Evolutionary conservation across 2,888 invertebrate species (phyloP), one percentile per base, ranked within the genome.

Genomic region (Clusia tigrina): DNA sequence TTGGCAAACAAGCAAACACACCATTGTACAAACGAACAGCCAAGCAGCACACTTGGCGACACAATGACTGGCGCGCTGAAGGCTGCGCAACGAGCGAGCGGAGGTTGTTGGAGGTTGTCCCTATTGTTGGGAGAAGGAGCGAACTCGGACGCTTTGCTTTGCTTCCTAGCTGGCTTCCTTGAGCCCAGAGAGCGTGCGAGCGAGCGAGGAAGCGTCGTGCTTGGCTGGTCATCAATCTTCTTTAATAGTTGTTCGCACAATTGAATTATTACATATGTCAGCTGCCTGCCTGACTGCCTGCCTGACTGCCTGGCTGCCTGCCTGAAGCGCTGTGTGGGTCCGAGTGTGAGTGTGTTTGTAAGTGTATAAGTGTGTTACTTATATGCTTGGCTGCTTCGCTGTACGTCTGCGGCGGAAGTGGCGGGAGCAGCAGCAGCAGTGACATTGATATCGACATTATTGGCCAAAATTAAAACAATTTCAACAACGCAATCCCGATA

Each of bases 211-310:
- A 53, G 37, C 56, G 53, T 62, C 56, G 59, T 66, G 62, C 63
- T n/a, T n/a, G n/a, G 70, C 66, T 69, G 73, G 66, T 77, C 78
- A 79, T 79, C 79, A 79, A 79, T 79, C 79, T 79, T 79, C 69
- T 75, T 78, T 78, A 78, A 78, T 78, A 78, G 78, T 78, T 74
- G 73, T 78, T 75, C 76, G 76, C 74, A 77, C 78, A 77, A 78
- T 77, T 79, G 79, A 79, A 78, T 78, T 79, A 79, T 76, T 77
- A 74, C 77, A 75, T 74, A 76, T 78, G 76, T 78, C 79, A 79
- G 78, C 77, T 77, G 77, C 71, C 73, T 69, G 69, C 72, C 74
- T 24, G 20, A 38, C 38, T 26, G 25, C n/a, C 10, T 42, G n/a
- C n/a, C 77, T 77, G 77, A 70, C 73, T 69, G 69, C 72, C 74